A percentile compares a stretch with the other conserved stretches of the same genome.
phyloP scores from a whole-genome alignment of 1,140 invertebrate species.

The Plectrocnemia conspersa region DNA sequence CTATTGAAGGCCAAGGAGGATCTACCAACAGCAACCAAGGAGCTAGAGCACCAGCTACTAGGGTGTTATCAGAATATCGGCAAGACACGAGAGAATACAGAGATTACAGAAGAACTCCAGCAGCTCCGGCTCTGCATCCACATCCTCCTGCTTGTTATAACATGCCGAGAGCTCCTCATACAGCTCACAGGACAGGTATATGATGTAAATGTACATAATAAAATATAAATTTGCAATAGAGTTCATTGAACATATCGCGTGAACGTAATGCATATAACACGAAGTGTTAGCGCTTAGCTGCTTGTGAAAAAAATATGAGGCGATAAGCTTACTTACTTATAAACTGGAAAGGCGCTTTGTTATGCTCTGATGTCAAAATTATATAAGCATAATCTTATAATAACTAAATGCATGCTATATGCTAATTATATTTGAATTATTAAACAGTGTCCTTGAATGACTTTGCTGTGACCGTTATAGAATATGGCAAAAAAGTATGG shows the following conservation, averaged over 20 bases:
- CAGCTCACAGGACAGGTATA: slow-evolving; percentile 30
- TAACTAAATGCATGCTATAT: no score
- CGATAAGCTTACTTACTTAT: slow-evolving; percentile 22
- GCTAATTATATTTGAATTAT: no score
- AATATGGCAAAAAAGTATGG: no score
- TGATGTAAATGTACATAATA: no score
- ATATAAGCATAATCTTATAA: no score
- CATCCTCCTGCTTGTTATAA: slow-evolving; percentile 48
- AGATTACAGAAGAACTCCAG: slow-evolving; percentile 39
- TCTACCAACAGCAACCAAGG: slow-evolving; percentile 2
- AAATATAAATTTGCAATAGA: no score
- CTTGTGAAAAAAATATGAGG: no score
- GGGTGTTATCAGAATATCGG: slow-evolving; percentile 29
- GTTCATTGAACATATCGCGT: slow-evolving; percentile 10
- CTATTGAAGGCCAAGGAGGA: slow-evolving; percentile 36
- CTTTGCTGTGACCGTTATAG: no score
- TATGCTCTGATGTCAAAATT: no score
- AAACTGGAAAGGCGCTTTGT: no score
- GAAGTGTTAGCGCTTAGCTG: slow-evolving; percentile 15
- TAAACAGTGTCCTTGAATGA: no score
- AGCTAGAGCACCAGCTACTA: slow-evolving; percentile 27
- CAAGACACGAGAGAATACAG: slow-evolving; percentile 43
- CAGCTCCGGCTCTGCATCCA: slow-evolving; percentile 36
- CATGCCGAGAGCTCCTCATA: slow-evolving; percentile 43
- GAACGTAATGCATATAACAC: slow-evolving; percentile 15